These are phyloP conservation scores for Pachypanchax playfairii DNA, from an alignment of 2,113 vertebrate species.

Conservation along the genomic window DNA sequence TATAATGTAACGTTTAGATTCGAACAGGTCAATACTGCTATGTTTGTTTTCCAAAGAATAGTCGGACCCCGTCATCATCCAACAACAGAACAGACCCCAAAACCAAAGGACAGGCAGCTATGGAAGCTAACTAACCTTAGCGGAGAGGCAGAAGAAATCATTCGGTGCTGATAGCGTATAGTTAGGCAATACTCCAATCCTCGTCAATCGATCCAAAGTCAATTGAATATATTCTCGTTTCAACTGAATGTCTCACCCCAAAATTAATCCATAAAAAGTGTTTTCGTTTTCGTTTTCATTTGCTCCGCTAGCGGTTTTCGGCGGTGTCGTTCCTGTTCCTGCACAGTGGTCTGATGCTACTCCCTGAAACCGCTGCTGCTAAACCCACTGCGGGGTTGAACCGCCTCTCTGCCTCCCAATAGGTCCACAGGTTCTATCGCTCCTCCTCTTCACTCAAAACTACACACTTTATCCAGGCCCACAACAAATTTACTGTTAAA, in stretches of 20 bases:
- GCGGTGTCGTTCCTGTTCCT: slow-evolving; percentile 56
- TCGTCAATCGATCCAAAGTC: slow-evolving; percentile 27
- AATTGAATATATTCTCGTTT: slow-evolving; percentile 24
- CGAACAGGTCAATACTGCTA: slow-evolving; percentile 56
- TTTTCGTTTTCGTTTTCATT: slow-evolving; percentile 63
- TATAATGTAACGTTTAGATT: slow-evolving; percentile 18
- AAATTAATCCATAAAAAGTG: slow-evolving; percentile 72
- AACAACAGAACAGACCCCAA: slow-evolving; percentile 56
- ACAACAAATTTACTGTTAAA: slow-evolving; percentile 25
- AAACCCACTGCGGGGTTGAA: slow-evolving; percentile 58
- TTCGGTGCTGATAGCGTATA: slow-evolving; percentile 53
- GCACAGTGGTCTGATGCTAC: slow-evolving; percentile 60
- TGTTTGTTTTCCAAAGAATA: slow-evolving; percentile 68
- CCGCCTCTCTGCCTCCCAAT: slow-evolving; percentile 71
- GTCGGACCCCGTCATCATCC: slow-evolving; percentile 61
- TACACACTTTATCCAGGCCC: slow-evolving; percentile 39
- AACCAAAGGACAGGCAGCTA: slow-evolving; percentile 53
- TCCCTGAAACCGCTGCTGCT: slow-evolving; percentile 54
- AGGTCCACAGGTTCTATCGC: slow-evolving; percentile 60
- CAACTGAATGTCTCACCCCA: slow-evolving; percentile 25
- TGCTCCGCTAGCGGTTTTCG: slow-evolving; percentile 57
- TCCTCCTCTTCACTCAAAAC: slow-evolving; percentile 58
- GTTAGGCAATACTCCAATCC: slow-evolving; percentile 38
- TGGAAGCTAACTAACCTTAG: slow-evolving; percentile 76
- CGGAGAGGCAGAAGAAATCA: slow-evolving; percentile 53